Evolutionary conservation across 2,888 invertebrate genomes (phyloP).

Genomic region (Ophion ellenae): DNA sequence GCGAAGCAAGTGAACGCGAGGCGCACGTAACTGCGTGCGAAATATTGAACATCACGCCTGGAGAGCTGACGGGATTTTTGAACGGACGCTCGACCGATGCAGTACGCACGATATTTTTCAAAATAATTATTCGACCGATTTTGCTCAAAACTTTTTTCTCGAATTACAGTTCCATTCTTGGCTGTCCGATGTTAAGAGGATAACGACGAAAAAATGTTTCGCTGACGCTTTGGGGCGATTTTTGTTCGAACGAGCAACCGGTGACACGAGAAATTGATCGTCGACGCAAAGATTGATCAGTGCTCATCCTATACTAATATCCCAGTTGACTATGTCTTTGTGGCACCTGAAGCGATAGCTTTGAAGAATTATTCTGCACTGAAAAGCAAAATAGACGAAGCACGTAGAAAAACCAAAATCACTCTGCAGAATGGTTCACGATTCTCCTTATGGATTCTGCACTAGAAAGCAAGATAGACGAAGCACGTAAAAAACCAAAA

Average conservation of each 20-base stretch:
- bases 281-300: slow-evolving; percentile 26
- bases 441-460: too few species aligned
- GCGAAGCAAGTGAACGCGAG: slow-evolving; percentile 72
- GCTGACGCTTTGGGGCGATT: slow-evolving; percentile 60
- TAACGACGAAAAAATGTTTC: slow-evolving; percentile 63
- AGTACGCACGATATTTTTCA: slow-evolving; percentile 58
- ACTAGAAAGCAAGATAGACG: too few species aligned
- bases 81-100: slow-evolving; percentile 63
- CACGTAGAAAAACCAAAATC: too few species aligned
- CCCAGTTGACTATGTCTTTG: neutral
- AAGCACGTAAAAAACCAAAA: too few species aligned
- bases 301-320: slow-evolving; percentile 21
- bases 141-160: too few species aligned
- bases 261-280: slow-evolving; percentile 33
- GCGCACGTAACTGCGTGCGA: slow-evolving; percentile 73
- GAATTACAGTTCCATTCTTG: slow-evolving; percentile 66
- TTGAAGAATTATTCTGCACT: neutral
- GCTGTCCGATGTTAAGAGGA: slow-evolving; percentile 62
- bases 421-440: too few species aligned
- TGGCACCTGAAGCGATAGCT: neutral
- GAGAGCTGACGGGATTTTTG: slow-evolving; percentile 71
- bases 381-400: too few species aligned
- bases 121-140: neutral
- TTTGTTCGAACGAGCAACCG: slow-evolving; percentile 59
- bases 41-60: slow-evolving; percentile 75